Conservation (phyloP, 2,113 vertebrate genomes). For the Caloenas nicobarica region DNA sequence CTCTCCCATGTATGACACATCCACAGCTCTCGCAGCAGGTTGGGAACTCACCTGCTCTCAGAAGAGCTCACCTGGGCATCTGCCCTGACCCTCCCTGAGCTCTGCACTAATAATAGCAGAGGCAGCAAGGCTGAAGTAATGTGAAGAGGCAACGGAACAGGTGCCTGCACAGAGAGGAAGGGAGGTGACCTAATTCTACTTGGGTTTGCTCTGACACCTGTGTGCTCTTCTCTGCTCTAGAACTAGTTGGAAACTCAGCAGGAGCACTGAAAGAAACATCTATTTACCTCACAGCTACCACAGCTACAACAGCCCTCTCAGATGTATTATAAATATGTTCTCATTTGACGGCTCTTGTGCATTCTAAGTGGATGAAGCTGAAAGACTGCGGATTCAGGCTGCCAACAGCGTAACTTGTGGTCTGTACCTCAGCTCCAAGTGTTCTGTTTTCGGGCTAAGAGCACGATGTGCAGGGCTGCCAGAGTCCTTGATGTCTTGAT, state of each 20-base stretch:
- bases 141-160: slow-evolving; percentile 17
- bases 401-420: background rate
- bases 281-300: background rate
- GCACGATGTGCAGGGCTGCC: background rate
- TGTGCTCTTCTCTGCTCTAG: background rate
- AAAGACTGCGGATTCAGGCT: background rate
- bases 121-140: slow-evolving; percentile 40
- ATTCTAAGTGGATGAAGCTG: background rate
- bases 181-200: slow-evolving; percentile 2
- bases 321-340: background rate
- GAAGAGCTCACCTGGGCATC: background rate
- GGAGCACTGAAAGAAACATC: background rate
- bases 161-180: slow-evolving; percentile 8
- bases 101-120: background rate
- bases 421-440: background rate
- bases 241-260: background rate
- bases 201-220: background rate
- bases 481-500: background rate
- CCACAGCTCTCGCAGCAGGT: background rate
- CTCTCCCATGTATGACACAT: background rate
- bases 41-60: background rate
- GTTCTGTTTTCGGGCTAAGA: background rate
- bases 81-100: background rate
- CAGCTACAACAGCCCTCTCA: background rate
- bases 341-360: background rate